Conservation (phyloP, 2,888 invertebrate genomes). For the Agrotis ipsilon region DNA sequence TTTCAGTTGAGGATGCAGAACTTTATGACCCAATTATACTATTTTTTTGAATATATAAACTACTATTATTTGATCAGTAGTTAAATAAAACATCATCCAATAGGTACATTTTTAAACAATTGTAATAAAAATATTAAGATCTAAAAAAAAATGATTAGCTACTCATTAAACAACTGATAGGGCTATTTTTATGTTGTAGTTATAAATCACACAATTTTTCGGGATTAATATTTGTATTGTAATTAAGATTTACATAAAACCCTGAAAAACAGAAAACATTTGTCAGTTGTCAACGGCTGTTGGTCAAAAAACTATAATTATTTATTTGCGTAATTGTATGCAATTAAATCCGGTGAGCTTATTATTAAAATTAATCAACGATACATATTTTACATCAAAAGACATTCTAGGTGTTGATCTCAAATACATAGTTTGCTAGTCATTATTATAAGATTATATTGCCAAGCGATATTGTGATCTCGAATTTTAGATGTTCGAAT, state of each 20-base stretch:
- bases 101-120: too few relatives aligned
- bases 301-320: conserved; percentile 22
- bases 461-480: conserved; percentile 90
- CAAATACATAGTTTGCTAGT: conserved; percentile 75
- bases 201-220: background rate
- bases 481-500: conserved; percentile 70
- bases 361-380: conserved; percentile 54
- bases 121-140: too few relatives aligned
- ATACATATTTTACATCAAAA: conserved; percentile 51
- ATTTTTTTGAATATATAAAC: too few relatives aligned
- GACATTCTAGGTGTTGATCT: conserved; percentile 67
- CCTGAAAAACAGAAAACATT: background rate
- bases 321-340: conserved; percentile 49
- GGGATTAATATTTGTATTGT: background rate
- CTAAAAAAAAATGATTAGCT: too few relatives aligned
- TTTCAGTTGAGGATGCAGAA: too few relatives aligned
- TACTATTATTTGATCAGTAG: too few relatives aligned
- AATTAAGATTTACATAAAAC: background rate
- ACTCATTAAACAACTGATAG: too few relatives aligned
- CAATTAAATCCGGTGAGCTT: conserved; percentile 63
- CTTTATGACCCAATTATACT: too few relatives aligned
- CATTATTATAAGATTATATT: conserved; percentile 80
- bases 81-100: too few relatives aligned
- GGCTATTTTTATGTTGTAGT: too few relatives aligned
- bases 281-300: conserved; percentile 24